Percentiles rank a stretch among this genome's conserved stretches.
Conservation (phyloP, 2,797 vertebrate species). For the Notolepis coatsorum region DNA sequence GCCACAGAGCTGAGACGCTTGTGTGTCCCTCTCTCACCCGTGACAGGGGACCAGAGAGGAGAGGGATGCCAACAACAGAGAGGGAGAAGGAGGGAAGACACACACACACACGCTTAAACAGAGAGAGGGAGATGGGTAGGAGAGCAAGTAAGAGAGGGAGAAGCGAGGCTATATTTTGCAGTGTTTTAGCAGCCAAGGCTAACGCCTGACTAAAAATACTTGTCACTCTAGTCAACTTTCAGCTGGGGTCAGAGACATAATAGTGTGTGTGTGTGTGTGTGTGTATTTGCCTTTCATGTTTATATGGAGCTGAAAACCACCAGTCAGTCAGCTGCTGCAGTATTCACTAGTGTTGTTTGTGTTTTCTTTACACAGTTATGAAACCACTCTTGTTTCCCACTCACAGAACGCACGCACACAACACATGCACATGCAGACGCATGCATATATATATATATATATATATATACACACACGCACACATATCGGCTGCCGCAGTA, state of each 20-base stretch:
- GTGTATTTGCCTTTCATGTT: conserved; percentile 43
- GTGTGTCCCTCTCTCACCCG: conserved; percentile 15
- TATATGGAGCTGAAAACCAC: conserved; percentile 45
- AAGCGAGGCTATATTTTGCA: conserved; percentile 72
- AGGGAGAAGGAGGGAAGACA: conserved; percentile 8
- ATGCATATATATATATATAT: neutral
- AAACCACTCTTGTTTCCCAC: conserved; percentile 37
- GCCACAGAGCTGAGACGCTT: conserved; percentile 3
- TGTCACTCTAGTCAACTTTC: conserved; percentile 67
- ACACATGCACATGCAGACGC: no score
- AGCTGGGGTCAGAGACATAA: conserved; percentile 66
- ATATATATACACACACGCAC: conserved; percentile 10
- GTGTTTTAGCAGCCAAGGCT: conserved; percentile 70
- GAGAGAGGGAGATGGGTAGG: conserved; percentile 20
- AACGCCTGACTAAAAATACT: conserved; percentile 79
- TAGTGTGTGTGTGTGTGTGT: conserved; percentile 21
- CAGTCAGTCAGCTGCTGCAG: conserved; percentile 58
- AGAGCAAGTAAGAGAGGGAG: conserved; percentile 47
- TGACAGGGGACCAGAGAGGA: conserved; percentile 18
- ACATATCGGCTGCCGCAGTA: conserved; percentile 22
- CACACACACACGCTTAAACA: conserved; percentile 2
- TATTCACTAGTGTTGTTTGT: neutral
- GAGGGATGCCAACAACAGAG: neutral
- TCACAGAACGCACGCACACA: neutral
- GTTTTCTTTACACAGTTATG: neutral